A percentile compares a stretch with the other conserved stretches of the same genome.
These are phyloP conservation scores for Thaumetopoea pityocampa DNA, from an alignment of 1,140 invertebrate genomes.

Conservation along the genomic window DNA sequence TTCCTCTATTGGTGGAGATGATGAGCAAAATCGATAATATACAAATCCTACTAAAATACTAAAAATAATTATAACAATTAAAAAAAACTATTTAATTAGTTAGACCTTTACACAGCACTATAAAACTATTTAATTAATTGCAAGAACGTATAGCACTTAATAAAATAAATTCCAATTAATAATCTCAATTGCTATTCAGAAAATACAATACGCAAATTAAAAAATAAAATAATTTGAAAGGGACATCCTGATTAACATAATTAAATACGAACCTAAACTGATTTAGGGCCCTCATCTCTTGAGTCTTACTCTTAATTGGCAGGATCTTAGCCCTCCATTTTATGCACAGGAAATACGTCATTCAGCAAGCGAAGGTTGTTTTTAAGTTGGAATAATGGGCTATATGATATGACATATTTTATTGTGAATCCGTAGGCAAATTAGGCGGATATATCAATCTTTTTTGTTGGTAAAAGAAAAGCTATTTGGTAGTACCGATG, in stretches of 20 bases:
- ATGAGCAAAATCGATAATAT: no score
- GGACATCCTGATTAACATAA: conserved; percentile 18
- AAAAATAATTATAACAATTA: no score
- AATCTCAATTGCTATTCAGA: conserved; percentile 8
- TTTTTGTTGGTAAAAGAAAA: conserved; percentile 12
- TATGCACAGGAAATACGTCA: conserved; percentile 14
- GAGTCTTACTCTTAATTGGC: conserved; percentile 13
- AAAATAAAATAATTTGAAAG: conserved; percentile 5
- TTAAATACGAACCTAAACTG: conserved; percentile 15
- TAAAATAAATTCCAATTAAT: conserved; percentile 13
- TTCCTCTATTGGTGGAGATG: no score
- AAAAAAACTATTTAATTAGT: no score
- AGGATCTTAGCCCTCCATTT: conserved; percentile 18
- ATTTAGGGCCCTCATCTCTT: conserved; percentile 16
- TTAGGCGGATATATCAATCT: conserved; percentile 19
- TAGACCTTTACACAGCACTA: no score
- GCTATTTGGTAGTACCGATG: conserved; percentile 15
- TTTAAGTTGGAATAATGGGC: conserved; percentile 6
- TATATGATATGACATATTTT: conserved; percentile 17
- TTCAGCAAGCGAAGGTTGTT: conserved; percentile 11
- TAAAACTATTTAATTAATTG: no score
- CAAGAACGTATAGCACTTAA: no score
- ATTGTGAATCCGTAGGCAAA: conserved; percentile 14
- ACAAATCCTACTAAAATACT: no score
- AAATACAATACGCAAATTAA: conserved; percentile 8